Conservation (phyloP, 2,888 invertebrate genomes). For the Polymixis flavicincta region DNA sequence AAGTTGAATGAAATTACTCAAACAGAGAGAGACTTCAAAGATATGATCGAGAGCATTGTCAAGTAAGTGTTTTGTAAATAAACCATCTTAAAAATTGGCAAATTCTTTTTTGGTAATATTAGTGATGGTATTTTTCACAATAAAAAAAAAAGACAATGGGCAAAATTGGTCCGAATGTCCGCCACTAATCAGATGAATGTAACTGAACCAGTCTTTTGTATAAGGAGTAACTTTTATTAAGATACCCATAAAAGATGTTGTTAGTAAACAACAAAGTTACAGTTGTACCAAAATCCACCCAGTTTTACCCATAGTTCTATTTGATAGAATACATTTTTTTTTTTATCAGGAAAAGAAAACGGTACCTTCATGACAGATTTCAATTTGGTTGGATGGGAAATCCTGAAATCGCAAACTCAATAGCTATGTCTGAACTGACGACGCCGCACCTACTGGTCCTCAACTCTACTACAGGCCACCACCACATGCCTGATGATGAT, state of each 20-base stretch:
- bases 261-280: not conserved
- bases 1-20: constrained; percentile 95
- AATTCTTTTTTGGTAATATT: not conserved
- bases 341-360: constrained; percentile 88
- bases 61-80: constrained; percentile 78
- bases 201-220: not conserved
- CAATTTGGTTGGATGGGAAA: constrained; percentile 99
- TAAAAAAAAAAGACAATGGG: not conserved
- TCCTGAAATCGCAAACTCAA: constrained; percentile 97
- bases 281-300: not conserved
- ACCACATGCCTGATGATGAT: constrained; percentile 97
- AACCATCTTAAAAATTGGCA: not conserved
- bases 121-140: constrained; percentile 1
- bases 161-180: not conserved
- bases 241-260: not conserved
- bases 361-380: constrained; percentile 95
- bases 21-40: constrained; percentile 95
- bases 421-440: constrained; percentile 96
- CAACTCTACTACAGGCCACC: constrained; percentile 97
- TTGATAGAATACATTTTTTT: not conserved
- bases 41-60: constrained; percentile 96
- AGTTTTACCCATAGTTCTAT: not conserved
- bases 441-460: constrained; percentile 97
- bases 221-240: not conserved
- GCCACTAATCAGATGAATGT: not conserved